These are phyloP conservation scores for Psettodes erumei DNA, from an alignment of 2,113 vertebrate genomes.

Conservation along the genomic window DNA sequence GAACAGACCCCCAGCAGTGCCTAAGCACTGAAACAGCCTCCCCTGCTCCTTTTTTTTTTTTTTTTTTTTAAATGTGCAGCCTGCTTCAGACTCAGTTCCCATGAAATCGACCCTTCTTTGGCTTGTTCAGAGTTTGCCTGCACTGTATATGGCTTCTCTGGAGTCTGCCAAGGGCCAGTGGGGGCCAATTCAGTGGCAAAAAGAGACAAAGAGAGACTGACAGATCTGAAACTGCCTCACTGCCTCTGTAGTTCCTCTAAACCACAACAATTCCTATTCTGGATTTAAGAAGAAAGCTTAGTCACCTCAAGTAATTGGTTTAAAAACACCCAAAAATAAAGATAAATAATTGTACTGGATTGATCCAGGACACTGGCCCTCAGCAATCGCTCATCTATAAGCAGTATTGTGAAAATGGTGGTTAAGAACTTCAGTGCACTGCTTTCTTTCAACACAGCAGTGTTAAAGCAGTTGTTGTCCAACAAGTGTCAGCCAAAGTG, in stretches of 20 bases:
- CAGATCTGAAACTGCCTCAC: slow-evolving; percentile 49
- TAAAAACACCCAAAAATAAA: background rate
- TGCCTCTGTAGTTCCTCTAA: slow-evolving; percentile 15
- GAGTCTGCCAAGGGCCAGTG: slow-evolving; percentile 57
- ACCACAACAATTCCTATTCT: slow-evolving; percentile 1
- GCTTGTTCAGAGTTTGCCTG: slow-evolving; percentile 38
- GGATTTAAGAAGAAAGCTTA: background rate
- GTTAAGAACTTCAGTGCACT: background rate
- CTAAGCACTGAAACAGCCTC: slow-evolving; percentile 49
- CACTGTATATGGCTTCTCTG: slow-evolving; percentile 66
- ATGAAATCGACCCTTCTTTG: slow-evolving; percentile 72
- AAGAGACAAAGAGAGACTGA: slow-evolving; percentile 58
- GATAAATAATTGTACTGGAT: background rate
- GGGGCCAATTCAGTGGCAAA: slow-evolving; percentile 54
- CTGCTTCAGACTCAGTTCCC: slow-evolving; percentile 74
- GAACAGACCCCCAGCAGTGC: slow-evolving; percentile 40
- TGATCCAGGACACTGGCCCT: background rate
- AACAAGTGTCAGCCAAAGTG: background rate
- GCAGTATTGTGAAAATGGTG: background rate
- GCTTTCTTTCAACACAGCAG: background rate
- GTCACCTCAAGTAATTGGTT: background rate
- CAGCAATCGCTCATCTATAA: background rate
- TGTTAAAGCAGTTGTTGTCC: background rate
- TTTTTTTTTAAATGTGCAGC: slow-evolving; percentile 30
- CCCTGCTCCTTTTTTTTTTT: slow-evolving; percentile 45